Percentiles rank a stretch among this genome's conserved stretches.
These are phyloP conservation scores for Dysmachus trigonus DNA, from an alignment of 2,888 invertebrate species.

Conservation along the genomic window DNA sequence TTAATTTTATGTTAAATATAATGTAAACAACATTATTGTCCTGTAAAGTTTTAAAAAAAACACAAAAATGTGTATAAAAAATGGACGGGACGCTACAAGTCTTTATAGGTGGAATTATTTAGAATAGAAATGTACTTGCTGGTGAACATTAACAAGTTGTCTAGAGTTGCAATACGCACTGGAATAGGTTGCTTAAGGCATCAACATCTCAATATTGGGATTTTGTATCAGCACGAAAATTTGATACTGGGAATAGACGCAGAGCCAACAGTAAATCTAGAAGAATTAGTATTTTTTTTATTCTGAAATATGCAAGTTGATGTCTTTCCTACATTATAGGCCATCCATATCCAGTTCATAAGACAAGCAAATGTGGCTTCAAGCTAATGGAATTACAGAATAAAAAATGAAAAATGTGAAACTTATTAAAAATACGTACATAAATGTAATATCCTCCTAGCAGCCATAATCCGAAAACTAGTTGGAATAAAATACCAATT, in stretches of 20 bases:
- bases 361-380: conserved; percentile 81
- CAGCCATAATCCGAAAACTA: conserved; percentile 84
- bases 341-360: conserved; percentile 82
- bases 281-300: conserved; percentile 58
- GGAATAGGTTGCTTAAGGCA: neutral
- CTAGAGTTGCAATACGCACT: neutral
- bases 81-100: neutral
- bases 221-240: conserved; percentile 82
- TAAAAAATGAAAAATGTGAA: conserved; percentile 21
- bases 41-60: neutral
- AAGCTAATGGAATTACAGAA: conserved; percentile 68
- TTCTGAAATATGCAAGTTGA: neutral
- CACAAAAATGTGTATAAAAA: conserved; percentile 3
- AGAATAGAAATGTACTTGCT: neutral
- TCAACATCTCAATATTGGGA: conserved; percentile 83
- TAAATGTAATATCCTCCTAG: conserved; percentile 91
- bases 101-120: neutral
- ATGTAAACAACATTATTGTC: neutral
- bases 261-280: conserved; percentile 87
- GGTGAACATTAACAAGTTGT: neutral
- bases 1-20: neutral
- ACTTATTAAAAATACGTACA: conserved; percentile 68
- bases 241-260: conserved; percentile 86
- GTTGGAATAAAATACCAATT: conserved; percentile 76
- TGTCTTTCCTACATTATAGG: conserved; percentile 77